A percentile compares a stretch with the other conserved stretches of the same genome.
Evolutionary conservation across 1,140 invertebrate genomes (phyloP).

Genomic region (Hesperophylax magnus): DNA sequence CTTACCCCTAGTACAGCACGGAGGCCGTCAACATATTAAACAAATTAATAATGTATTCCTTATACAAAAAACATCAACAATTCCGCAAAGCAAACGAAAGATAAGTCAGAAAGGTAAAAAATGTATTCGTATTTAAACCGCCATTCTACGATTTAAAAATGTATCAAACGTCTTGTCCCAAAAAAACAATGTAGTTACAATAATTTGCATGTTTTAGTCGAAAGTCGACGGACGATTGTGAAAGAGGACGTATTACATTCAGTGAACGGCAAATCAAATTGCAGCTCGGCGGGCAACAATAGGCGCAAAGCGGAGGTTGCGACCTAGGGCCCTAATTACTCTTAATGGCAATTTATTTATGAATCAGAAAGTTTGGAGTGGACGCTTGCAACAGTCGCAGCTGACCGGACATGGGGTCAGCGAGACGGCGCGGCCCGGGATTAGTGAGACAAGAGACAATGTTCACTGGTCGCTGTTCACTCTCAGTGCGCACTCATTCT

Average conservation of each 20-base stretch:
- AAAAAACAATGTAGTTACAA: background rate
- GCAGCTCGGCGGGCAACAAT: conserved; percentile 27
- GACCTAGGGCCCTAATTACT: conserved; percentile 37
- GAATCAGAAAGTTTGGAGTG: conserved; percentile 39
- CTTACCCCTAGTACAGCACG: no score
- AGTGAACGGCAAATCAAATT: conserved; percentile 13
- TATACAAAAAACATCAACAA: no score
- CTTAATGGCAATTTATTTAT: conserved; percentile 41
- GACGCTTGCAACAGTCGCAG: conserved; percentile 16
- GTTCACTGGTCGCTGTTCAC: background rate
- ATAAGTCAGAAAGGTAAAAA: no score
- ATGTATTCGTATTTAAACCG: no score
- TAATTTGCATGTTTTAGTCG: conserved; percentile 21
- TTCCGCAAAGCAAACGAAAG: no score
- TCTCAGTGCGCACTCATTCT: no score
- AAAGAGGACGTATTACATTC: conserved; percentile 15
- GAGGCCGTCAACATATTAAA: no score
- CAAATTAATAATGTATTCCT: no score
- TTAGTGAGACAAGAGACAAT: conserved; percentile 15
- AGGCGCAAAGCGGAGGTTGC: conserved; percentile 30
- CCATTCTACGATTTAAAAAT: background rate
- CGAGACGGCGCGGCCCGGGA: background rate
- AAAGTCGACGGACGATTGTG: conserved; percentile 12
- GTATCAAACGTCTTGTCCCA: background rate
- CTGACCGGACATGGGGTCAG: conserved; percentile 33